Conservation (phyloP, 1,140 invertebrate genomes). For the Micrasema longulum region DNA sequence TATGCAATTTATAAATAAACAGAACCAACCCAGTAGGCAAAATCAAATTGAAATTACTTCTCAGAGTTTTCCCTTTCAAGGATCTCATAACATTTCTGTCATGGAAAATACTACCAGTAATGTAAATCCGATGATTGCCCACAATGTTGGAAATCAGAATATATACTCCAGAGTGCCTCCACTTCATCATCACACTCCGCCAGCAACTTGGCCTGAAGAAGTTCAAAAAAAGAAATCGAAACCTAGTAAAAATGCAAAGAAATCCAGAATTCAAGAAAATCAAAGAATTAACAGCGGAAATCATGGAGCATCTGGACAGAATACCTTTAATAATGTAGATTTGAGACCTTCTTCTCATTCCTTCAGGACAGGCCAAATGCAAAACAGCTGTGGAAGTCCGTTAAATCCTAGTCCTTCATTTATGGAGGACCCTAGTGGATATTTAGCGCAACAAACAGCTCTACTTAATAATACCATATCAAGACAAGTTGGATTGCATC, state of each 20-base stretch:
- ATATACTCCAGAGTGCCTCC: slow-evolving; percentile 78
- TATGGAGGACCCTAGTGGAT: slow-evolving; percentile 90
- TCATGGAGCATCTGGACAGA: slow-evolving; percentile 36
- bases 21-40: slow-evolving; percentile 38
- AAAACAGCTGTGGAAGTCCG: slow-evolving; percentile 24
- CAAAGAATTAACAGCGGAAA: slow-evolving; percentile 38
- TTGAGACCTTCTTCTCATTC: slow-evolving; percentile 39
- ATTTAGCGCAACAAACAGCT: slow-evolving; percentile 87
- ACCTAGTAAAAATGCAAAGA: slow-evolving; percentile 68
- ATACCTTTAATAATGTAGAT: slow-evolving; percentile 38
- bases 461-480: slow-evolving; percentile 86
- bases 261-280: slow-evolving; percentile 62
- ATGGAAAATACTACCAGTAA: slow-evolving; percentile 39
- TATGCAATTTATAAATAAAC: slow-evolving; percentile 26
- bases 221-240: slow-evolving; percentile 74
- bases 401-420: slow-evolving; percentile 68
- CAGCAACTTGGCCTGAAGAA: slow-evolving; percentile 74
- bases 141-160: slow-evolving; percentile 54
- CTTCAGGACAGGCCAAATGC: slow-evolving; percentile 38
- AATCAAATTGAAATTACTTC: slow-evolving; percentile 35
- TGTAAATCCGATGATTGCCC: slow-evolving; percentile 20
- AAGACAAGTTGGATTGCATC: slow-evolving; percentile 73
- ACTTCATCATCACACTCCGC: slow-evolving; percentile 75
- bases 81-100: slow-evolving; percentile 56
- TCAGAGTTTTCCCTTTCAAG: slow-evolving; percentile 52